Evolutionary conservation across 2,888 invertebrate genomes (phyloP), one percentile per base, ranked within the genome.

Genomic region (Pristionchus fissidentatus): DNA sequence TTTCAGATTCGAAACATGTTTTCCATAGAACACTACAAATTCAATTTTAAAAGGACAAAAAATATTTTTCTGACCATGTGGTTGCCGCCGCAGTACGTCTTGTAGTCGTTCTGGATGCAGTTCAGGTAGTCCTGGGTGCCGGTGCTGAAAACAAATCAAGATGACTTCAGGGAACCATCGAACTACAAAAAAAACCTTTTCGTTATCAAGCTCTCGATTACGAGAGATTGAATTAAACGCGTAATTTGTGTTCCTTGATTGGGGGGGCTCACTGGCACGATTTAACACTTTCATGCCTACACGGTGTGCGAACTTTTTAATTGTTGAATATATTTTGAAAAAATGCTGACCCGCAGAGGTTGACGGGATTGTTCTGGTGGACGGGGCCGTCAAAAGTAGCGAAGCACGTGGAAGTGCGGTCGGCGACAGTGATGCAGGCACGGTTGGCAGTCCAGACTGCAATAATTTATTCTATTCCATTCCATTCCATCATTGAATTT

Each of bases 271-370:
- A n/a, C n/a, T n/a, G n/a, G n/a, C n/a, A n/a, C n/a, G n/a, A n/a
- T n/a, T n/a, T n/a, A n/a, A n/a, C n/a, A n/a, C n/a, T n/a, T n/a
- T n/a, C n/a, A n/a, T n/a, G n/a, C n/a, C n/a, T n/a, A n/a, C n/a
- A n/a, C n/a, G n/a, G n/a, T n/a, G n/a, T n/a, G n/a, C n/a, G n/a
- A n/a, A n/a, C n/a, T n/a, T n/a, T n/a, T n/a, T n/a, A n/a, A n/a
- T n/a, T n/a, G n/a, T n/a, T n/a, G n/a, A n/a, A n/a, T n/a, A 60
- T 60, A 8, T 60, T 60, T 26, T 8, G 8, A n/a, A n/a, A n/a
- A n/a, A n/a, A n/a, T n/a, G n/a, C 77, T 22, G 15, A 78, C 78
- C 78, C 78, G 78, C 78, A 78, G 35, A 78, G 78, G n/a, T 78
- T 78, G n/a, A 55, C 55, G 0, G 78, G 78, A 8, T 32, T 35